Base-by-base conservation (phyloP, 2,113 vertebrate species). In the Cettia cetti region DNA sequence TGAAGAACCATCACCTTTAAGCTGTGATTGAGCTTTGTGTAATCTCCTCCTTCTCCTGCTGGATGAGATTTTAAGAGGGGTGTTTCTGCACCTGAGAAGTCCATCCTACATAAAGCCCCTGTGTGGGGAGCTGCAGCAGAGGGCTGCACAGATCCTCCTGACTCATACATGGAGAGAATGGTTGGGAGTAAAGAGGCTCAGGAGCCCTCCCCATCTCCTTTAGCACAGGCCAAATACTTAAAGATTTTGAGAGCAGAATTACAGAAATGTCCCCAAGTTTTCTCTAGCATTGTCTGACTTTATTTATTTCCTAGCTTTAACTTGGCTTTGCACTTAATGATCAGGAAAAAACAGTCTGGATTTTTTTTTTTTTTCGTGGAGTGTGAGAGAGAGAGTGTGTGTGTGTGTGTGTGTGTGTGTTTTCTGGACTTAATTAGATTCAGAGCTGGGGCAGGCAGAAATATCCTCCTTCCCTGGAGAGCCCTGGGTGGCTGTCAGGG, bases 351-450 rank as follows among this genome's bases (percentile, higher is more conserved):
- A 31, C 52, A 68, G 69, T 57, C 27, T 27, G 84, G 23, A 59
- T 64, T 65, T 44, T 64, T 75, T 57, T 22, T 7, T 60, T 88
- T 7, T 53, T 11, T n/a, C n/a, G n/a, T n/a, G n/a, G n/a, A n/a
- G n/a, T n/a, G n/a, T n/a, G n/a, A n/a, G n/a, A n/a, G n/a, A n/a
- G n/a, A n/a, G n/a, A n/a, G n/a, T n/a, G n/a, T n/a, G n/a, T n/a
- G n/a, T n/a, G n/a, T 45, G 2, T 37, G 2, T 74, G 15, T 42
- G 8, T 68, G 4, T 82, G 10, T 69, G 49, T 84, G 81, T 95
- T 71, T 69, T 78, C 90, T 89, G 61, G 24, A 78, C 87, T 94
- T 89, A 89, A 94, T 93, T 96, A 92, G 86, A 65, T 90, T 85
- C 64, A 52, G 35, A 82, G 82, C 89, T 90, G 80, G 53, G 52